A percentile compares a stretch with the other conserved stretches of the same genome.
Conservation (phyloP, 2,797 vertebrate species). For the Glyptemys insculpta region DNA sequence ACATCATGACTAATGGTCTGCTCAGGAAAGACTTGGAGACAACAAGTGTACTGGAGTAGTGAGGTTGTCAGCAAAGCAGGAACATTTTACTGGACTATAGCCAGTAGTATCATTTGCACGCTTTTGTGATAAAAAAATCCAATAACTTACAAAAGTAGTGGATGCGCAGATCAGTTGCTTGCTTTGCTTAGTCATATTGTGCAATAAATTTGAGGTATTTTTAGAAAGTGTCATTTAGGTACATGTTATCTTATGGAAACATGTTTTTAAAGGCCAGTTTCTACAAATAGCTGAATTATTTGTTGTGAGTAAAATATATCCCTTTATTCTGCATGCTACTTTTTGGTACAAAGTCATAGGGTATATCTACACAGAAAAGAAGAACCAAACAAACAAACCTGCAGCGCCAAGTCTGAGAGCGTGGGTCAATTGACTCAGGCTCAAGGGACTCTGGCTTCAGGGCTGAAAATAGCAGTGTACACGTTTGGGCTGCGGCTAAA, state of each 20-base stretch:
- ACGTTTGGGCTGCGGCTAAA: too few species aligned
- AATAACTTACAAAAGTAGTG: background rate
- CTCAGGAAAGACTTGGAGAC: background rate
- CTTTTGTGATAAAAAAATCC: background rate
- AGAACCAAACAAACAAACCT: background rate
- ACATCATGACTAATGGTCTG: background rate
- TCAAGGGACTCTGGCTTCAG: too few species aligned
- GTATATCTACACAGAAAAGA: background rate
- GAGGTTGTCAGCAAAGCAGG: background rate
- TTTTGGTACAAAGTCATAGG: background rate
- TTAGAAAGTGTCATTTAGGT: background rate
- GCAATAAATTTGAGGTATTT: background rate
- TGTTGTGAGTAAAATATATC: background rate
- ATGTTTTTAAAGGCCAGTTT: background rate
- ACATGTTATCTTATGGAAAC: background rate
- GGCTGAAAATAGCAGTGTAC: too few species aligned
- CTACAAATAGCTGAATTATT: background rate
- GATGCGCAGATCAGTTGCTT: background rate
- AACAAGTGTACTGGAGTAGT: background rate
- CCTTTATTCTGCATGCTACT: background rate
- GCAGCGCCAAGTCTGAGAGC: too few species aligned
- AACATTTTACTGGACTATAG: background rate
- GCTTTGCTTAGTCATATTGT: background rate
- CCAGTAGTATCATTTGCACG: background rate
- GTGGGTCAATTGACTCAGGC: too few species aligned